These are phyloP conservation scores for Alsophila aescularia DNA, from an alignment of 2,888 invertebrate species.

Conservation along the genomic window DNA sequence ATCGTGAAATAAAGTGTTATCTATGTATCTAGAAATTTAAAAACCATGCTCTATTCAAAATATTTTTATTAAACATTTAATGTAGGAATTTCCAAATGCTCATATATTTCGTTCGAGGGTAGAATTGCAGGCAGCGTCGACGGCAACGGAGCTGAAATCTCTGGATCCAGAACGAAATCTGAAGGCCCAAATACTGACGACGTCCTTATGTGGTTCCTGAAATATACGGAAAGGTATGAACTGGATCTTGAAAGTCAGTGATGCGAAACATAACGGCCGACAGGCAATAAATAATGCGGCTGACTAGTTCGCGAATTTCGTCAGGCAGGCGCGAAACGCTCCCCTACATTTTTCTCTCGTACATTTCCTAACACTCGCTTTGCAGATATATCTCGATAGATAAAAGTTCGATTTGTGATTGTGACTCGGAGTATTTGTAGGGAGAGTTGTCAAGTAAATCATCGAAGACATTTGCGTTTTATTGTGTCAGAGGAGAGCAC, in stretches of 20 bases:
- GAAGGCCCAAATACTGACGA: conserved; percentile 37
- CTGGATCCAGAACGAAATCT: conserved; percentile 46
- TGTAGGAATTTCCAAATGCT: conserved; percentile 23
- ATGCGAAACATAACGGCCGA: neutral
- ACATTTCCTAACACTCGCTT: conserved; percentile 15
- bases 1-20: neutral
- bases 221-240: conserved; percentile 27
- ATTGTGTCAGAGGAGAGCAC: conserved; percentile 24
- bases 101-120: conserved; percentile 5
- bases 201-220: conserved; percentile 47
- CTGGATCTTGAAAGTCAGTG: conserved; percentile 4
- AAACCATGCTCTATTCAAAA: no score
- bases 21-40: no score
- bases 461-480: conserved; percentile 24
- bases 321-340: neutral
- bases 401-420: conserved; percentile 24
- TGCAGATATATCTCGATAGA: conserved; percentile 8
- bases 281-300: conserved; percentile 4
- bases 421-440: conserved; percentile 15
- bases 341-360: conserved; percentile 4
- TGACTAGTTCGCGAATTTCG: neutral
- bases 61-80: conserved; percentile 1
- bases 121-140: conserved; percentile 42
- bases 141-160: conserved; percentile 46
- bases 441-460: conserved; percentile 18